Evolutionary conservation across 37 sponge, comb jelly and placozoan species (phyloP).

Genomic region (Diacarnus erythraeanus): DNA sequence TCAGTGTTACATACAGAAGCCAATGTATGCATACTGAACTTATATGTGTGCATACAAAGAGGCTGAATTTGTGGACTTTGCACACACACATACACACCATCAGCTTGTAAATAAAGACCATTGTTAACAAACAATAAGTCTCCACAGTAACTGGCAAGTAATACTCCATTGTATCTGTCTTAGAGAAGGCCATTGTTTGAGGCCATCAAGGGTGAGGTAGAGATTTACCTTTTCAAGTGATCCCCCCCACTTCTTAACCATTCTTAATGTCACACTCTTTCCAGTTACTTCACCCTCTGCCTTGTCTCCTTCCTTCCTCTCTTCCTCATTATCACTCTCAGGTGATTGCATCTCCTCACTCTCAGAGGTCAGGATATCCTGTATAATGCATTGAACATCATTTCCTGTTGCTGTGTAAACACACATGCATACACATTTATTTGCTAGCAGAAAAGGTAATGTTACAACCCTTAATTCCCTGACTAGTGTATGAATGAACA

Average conservation of each 20-base stretch:
- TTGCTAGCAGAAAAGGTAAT: no score
- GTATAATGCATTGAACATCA: no score
- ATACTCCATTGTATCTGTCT: not conserved
- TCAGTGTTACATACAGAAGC: slow-evolving; percentile 1
- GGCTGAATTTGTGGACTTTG: not conserved
- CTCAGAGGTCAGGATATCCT: no score
- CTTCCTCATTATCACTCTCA: slow-evolving; percentile 27
- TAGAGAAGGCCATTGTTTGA: not conserved
- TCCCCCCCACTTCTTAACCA: slow-evolving; percentile 62
- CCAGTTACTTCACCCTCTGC: slow-evolving; percentile 16
- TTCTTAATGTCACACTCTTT: slow-evolving; percentile 39
- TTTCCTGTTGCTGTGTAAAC: no score
- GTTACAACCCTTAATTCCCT: no score
- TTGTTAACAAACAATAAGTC: not conserved
- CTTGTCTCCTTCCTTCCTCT: not conserved
- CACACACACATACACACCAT: not conserved
- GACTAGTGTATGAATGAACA: no score
- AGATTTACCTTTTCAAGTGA: slow-evolving; percentile 38
- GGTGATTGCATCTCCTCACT: not conserved
- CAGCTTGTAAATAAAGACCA: not conserved
- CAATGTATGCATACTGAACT: not conserved
- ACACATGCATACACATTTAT: no score
- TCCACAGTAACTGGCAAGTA: not conserved
- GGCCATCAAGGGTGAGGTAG: not conserved
- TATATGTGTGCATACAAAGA: not conserved